Base-by-base conservation (phyloP, 2,113 vertebrate species). In the Centrocercus urophasianus region DNA sequence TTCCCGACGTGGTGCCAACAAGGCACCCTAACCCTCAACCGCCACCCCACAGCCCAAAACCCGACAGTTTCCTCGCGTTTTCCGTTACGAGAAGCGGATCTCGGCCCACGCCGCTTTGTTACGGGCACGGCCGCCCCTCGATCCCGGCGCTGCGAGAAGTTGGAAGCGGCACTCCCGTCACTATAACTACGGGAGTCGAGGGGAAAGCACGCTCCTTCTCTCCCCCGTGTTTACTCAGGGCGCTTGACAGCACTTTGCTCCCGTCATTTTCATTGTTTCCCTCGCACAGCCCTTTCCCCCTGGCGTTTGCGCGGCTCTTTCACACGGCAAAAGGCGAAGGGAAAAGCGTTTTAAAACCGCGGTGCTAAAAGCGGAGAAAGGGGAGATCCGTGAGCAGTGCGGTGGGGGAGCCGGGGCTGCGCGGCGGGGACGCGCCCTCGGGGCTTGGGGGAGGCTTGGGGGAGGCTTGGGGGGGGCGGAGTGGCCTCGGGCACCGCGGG, bases 211-310 rank as follows among this genome's bases (percentile, higher is more conserved):
- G 13, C 47, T 27, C 27, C 28, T 66, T 71, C 61, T 60, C 10
- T 80, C 61, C 38, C 11, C 27, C 13, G 6, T 34, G 25, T 87
- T 73, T 36, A 69, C 69, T 86, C 48, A 61, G 64, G 67, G 45
- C 82, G 8, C 80, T 65, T 86, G 93, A 83, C 93, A 80, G 77
- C 74, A 8, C 83, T 90, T 73, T 17, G 69, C 87, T 82, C 38
- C 57, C 64, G 20, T 56, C 48, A 2, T 40, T 75, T 38, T 43
- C 40, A 42, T 85, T 30, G 59, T 89, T 57, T 52, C 76, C 61
- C 34, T 20, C 6, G 16, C n/a, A 1, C 0, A 59, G 27, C 59
- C 21, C 40, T 64, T 86, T 89, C 32, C 30, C 34, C 34, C 38
- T 14, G 64, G 27, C 56, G 57, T 45, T 72, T 5, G 43, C 4